These are phyloP conservation scores for Eira barbara DNA, from an alignment of 2,113 vertebrate species.

Conservation along the genomic window DNA sequence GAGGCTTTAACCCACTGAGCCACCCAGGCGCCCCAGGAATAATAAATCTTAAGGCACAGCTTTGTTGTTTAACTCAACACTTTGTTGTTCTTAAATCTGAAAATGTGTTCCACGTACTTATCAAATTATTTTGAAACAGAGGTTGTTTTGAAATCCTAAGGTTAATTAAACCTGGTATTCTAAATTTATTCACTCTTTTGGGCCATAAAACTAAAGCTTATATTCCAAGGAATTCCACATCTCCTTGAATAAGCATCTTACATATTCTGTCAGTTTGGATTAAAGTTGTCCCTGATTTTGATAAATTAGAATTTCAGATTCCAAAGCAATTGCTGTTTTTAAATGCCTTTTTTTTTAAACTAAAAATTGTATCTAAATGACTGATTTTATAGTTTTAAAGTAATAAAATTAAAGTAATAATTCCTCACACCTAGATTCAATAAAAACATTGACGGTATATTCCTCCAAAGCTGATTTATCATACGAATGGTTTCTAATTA, in stretches of 20 bases:
- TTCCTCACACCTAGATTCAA: neutral
- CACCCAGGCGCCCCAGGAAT: neutral
- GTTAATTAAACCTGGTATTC: constrained; percentile 26
- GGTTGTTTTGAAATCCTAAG: constrained; percentile 39
- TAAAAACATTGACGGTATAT: neutral
- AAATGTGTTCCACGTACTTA: constrained; percentile 14
- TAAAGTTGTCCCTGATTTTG: constrained; percentile 52
- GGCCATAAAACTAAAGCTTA: constrained; percentile 7
- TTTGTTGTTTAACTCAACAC: neutral
- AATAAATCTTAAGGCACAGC: constrained; percentile 5
- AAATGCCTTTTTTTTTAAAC: constrained; percentile 13
- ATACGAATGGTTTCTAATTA: constrained; percentile 34
- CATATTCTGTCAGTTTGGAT: constrained; percentile 44
- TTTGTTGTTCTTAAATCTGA: constrained; percentile 7
- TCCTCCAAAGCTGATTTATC: neutral
- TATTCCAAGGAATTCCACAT: neutral
- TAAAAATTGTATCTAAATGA: constrained; percentile 39
- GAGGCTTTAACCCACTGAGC: too few relatives aligned
- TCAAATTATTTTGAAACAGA: constrained; percentile 26
- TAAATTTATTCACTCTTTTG: constrained; percentile 44
- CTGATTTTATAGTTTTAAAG: neutral
- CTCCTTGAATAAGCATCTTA: constrained; percentile 43
- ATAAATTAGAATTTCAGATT: constrained; percentile 60
- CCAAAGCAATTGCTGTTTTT: constrained; percentile 46
- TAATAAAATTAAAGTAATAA: constrained; percentile 25